Base-by-base conservation (phyloP, 2,888 invertebrate species). In the Hirudinaria manillensis region DNA sequence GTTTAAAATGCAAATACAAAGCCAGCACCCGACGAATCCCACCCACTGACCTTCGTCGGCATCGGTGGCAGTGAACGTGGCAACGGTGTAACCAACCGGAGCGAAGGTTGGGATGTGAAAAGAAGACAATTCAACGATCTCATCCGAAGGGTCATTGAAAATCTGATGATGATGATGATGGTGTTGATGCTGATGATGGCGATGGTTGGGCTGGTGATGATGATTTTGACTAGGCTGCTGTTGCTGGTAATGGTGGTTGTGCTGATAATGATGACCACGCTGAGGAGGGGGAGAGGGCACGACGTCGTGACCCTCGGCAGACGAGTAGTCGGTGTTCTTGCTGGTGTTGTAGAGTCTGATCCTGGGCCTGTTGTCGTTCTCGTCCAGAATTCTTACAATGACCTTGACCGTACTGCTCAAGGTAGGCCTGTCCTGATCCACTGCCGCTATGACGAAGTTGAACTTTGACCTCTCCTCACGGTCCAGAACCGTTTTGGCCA, bases 341-440 rank as follows among this genome's bases (percentile, higher is more conserved):
- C 36, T n/a, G 19, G n/a, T 36, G 68, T n/a, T n/a, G 32, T 36
- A 13, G 16, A 36, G 68, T 68, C 36, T 68, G 32, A 68, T 68
- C n/a, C 13, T 29, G 27, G 76, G 76, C 13, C 32, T 3, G 38
- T 76, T 75, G 67, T 76, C 76, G 53, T 76, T 76, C 13, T 55
- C 71, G 51, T 76, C 76, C 1, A 38, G n/a, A 34, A 76, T 51
- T 29, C 27, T 53, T 4, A 76, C 66, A 10, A 21, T 34, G 51
- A 75, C 75, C 7, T 76, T 75, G 24, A 13, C 38, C n/a, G 19
- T 61, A 19, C 75, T 71, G 45, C 66, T 32, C 24, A 75, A 75
- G 7, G 45, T 34, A 0, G 65, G 65, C 32, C 36, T 13, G 24
- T 65, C 71, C 21, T 70, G 27, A 53, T 76, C 76, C 38, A 72